Percentiles rank a stretch among this genome's conserved stretches.
Conservation (phyloP, 2,113 vertebrate species). For the Lampris incognitus region DNA sequence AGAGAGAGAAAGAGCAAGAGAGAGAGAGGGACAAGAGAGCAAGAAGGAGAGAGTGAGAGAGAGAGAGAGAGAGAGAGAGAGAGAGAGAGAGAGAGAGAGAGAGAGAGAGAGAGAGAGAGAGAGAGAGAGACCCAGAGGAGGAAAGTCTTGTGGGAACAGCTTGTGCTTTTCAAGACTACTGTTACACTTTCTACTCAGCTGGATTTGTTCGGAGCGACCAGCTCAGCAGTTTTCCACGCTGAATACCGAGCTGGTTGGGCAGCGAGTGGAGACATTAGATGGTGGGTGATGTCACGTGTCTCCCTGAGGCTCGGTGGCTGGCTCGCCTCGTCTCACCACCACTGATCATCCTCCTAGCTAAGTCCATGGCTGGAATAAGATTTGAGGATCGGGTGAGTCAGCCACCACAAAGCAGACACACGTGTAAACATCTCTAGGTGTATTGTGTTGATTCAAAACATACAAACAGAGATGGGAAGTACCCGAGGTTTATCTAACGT, state of each 20-base stretch:
- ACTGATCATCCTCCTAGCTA: constrained; percentile 8
- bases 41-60: constrained; percentile 36
- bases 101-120: constrained; percentile 44
- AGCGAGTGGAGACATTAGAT: constrained; percentile 33
- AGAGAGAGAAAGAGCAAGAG: constrained; percentile 4
- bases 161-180: constrained; percentile 81
- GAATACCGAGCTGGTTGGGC: constrained; percentile 26
- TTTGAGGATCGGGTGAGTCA: not conserved
- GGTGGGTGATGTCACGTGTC: constrained; percentile 63
- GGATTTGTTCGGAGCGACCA: constrained; percentile 69
- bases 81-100: constrained; percentile 7
- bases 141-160: constrained; percentile 71
- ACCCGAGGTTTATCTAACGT: too few relatives aligned
- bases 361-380: not conserved
- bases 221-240: constrained; percentile 80
- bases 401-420: not conserved
- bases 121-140: constrained; percentile 70
- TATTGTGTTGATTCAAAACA: not conserved
- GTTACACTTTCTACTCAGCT: constrained; percentile 79
- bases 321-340: constrained; percentile 38
- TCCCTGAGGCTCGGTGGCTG: constrained; percentile 37
- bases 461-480: too few relatives aligned
- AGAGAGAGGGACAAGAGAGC: constrained; percentile 17
- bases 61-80: constrained; percentile 16
- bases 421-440: not conserved